Percentiles rank a stretch among this genome's conserved stretches.
phyloP scores from a whole-genome alignment of 1,140 invertebrate genomes.

The Halyomorpha halys region DNA sequence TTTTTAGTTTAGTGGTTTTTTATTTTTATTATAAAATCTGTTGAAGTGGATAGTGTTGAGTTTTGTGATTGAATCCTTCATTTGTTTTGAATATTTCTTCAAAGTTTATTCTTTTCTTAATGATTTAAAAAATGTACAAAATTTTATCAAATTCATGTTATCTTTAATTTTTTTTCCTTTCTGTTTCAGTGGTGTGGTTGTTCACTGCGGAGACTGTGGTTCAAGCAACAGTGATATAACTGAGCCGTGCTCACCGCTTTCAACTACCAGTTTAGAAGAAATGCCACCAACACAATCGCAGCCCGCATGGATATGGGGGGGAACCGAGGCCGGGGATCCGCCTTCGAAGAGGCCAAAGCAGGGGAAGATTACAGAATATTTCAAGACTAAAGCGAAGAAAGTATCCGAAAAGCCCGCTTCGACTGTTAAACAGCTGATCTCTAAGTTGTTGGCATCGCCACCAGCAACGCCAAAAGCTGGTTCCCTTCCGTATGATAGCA shows the following conservation, averaged over 20 bases:
- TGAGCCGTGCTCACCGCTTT: slow-evolving; percentile 69
- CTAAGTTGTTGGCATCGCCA: slow-evolving; percentile 2
- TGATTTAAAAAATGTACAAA: no score
- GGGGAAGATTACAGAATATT: slow-evolving; percentile 69
- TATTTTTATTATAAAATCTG: no score
- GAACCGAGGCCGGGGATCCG: slow-evolving; percentile 34
- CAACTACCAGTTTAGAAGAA: slow-evolving; percentile 38
- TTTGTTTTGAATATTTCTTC: no score
- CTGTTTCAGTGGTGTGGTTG: slow-evolving; percentile 57
- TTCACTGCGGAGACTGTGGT: slow-evolving; percentile 50
- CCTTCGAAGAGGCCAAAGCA: slow-evolving; percentile 37
- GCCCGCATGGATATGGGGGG: slow-evolving; percentile 33
- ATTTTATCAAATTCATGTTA: neutral
- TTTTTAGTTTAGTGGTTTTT: no score
- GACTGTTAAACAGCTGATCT: neutral
- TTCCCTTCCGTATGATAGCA: neutral
- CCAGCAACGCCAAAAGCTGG: neutral
- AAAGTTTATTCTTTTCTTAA: no score
- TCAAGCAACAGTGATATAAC: slow-evolving; percentile 60
- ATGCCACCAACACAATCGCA: slow-evolving; percentile 43
- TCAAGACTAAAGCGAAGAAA: slow-evolving; percentile 62
- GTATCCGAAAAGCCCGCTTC: slow-evolving; percentile 25
- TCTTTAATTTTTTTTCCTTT: neutral
- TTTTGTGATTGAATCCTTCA: no score
- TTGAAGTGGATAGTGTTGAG: no score